Base-by-base conservation (phyloP, 2,888 invertebrate species). In the Ectemnius continuus region DNA sequence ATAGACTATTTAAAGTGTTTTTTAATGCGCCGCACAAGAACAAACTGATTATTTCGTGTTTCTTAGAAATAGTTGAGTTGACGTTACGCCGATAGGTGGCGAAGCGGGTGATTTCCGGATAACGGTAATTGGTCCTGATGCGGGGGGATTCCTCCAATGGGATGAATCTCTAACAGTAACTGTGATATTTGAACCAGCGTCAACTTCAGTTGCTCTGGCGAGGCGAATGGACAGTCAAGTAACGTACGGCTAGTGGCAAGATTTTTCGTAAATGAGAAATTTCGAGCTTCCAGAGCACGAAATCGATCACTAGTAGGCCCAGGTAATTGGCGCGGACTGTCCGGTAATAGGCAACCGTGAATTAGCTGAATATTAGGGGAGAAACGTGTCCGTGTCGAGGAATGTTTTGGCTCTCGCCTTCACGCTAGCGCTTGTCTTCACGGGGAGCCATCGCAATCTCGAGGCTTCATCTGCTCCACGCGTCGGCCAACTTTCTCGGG, bases 121-220 rank as follows among this genome's bases (percentile, higher is more conserved):
- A 6, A 59, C 26, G 36, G 36, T 45, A 13, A 80, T 80, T 79
- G 76, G 79, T 11, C 18, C 11, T n/a, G 23, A 4, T 5, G 23
- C 16, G 56, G 66, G 23, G 1, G 4, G 0, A 26, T 11, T 1
- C 16, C 26, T 11, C 80, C 80, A 82, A 82, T 82, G 57, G 4
- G 14, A 61, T 23, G 5, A 48, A 13, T n/a, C 36, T n/a, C 71
- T 78, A 79, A 81, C 80, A 84, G 80, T 86, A 87, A 88, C 85
- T 81, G 86, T 88, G 82, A 88, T 85, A 86, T 84, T 87, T 87
- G 81, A 87, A 87, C 80, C 76, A 82, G 85, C 86, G 84, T 86
- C 86, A 86, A 88, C 84, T 86, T 86, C 87, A 87, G 86, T 86
- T 85, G 84, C 83, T 80, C 81, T 73, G 71, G 75, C 62, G 78